Evolutionary conservation across 2,888 invertebrate species (phyloP).

Genomic region (Marasmarcha lunaedactyla): DNA sequence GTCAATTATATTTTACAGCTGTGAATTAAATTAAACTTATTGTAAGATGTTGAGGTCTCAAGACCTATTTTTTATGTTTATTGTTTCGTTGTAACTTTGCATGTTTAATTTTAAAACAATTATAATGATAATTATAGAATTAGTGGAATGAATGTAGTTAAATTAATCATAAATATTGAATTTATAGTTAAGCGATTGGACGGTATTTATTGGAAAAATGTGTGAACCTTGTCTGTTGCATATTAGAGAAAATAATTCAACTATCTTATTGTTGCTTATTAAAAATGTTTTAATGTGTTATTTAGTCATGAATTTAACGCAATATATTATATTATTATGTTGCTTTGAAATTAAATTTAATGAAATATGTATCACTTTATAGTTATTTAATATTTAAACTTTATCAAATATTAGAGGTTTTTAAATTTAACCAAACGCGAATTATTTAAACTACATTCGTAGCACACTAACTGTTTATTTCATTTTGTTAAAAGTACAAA

Average conservation of each 20-base stretch:
- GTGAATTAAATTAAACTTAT: background rate
- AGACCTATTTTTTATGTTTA: background rate
- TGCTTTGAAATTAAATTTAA: background rate
- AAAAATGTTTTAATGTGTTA: background rate
- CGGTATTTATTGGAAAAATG: conserved; percentile 2
- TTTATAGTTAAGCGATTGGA: conserved; percentile 7
- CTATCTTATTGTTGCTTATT: background rate
- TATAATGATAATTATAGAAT: conserved; percentile 6
- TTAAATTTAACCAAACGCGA: no score
- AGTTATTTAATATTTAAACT: background rate
- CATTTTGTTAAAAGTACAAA: conserved; percentile 16
- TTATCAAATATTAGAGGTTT: background rate
- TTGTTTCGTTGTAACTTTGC: background rate
- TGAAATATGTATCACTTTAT: background rate
- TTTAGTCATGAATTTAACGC: no score
- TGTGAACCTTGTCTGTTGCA: background rate
- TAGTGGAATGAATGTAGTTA: conserved; percentile 12
- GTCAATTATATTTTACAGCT: background rate
- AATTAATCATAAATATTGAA: conserved; percentile 13
- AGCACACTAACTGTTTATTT: conserved; percentile 1
- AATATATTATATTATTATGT: no score
- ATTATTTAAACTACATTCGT: no score
- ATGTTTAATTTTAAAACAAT: conserved; percentile 1
- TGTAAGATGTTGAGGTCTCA: background rate
- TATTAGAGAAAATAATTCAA: background rate